phyloP scores from a whole-genome alignment of 1,140 invertebrate genomes.

The Panonychus citri region DNA sequence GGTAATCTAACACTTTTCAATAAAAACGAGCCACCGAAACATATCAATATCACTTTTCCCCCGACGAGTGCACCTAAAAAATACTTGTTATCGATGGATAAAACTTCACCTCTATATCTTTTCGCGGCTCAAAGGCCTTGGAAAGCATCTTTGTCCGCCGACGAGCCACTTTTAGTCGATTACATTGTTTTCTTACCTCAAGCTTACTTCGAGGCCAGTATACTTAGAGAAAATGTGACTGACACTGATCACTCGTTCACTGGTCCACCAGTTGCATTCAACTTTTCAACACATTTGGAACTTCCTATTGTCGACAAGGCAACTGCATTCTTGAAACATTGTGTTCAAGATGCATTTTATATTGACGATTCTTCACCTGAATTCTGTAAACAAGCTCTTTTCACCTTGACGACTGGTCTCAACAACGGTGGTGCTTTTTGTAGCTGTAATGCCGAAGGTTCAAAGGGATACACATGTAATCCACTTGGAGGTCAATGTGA shows the following conservation, averaged over 20 bases:
- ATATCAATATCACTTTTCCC: conserved; percentile 35
- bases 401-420: conserved; percentile 78
- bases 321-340: conserved; percentile 62
- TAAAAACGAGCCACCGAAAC: conserved; percentile 30
- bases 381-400: conserved; percentile 70
- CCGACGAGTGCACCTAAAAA: conserved; percentile 27
- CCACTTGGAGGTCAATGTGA: conserved; percentile 66
- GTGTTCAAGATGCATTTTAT: conserved; percentile 60
- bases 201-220: conserved; percentile 78
- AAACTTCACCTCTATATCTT: conserved; percentile 24
- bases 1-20: conserved; percentile 57
- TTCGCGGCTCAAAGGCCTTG: conserved; percentile 79
- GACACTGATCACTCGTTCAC: too few species aligned
- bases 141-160: conserved; percentile 52
- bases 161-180: conserved; percentile 60
- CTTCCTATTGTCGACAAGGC: conserved; percentile 53
- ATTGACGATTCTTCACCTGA: conserved; percentile 42
- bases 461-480: conserved; percentile 53
- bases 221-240: conserved; percentile 57
- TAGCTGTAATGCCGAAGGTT: conserved; percentile 67
- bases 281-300: too few species aligned
- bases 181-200: conserved; percentile 86
- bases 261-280: too few species aligned
- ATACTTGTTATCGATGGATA: conserved; percentile 22
- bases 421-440: conserved; percentile 76